Evolutionary conservation across 2,888 invertebrate species (phyloP).

Genomic region (Euphydryas editha): DNA sequence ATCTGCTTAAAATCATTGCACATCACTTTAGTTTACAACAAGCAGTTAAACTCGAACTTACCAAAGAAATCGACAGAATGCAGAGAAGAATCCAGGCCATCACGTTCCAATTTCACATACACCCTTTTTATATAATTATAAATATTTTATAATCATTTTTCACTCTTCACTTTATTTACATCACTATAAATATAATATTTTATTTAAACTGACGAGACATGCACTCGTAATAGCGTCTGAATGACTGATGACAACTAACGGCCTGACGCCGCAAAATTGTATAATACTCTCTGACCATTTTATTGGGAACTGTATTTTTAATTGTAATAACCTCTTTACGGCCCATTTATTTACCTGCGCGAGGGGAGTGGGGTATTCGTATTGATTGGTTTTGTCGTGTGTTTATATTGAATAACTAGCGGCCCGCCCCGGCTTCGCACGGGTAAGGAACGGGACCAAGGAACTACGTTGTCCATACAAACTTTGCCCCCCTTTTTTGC

Average conservation of each 20-base stretch:
- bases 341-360: neutral
- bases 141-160: conserved; percentile 19
- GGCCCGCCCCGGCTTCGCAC: no score
- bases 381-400: neutral
- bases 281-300: conserved; percentile 30
- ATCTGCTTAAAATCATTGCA: neutral
- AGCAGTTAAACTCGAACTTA: conserved; percentile 40
- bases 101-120: conserved; percentile 18
- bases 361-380: conserved; percentile 8
- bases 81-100: conserved; percentile 63
- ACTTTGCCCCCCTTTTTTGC: no score
- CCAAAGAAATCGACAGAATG: conserved; percentile 59
- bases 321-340: conserved; percentile 20
- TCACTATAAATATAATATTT: neutral
- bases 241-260: conserved; percentile 40
- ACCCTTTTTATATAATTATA: conserved; percentile 15
- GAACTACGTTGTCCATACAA: no score
- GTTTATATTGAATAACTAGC: neutral
- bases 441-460: no score
- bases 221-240: conserved; percentile 30
- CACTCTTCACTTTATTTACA: conserved; percentile 20
- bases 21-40: neutral
- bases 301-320: conserved; percentile 26
- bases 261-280: conserved; percentile 26
- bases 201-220: conserved; percentile 19